Base-by-base conservation (phyloP, 1,140 invertebrate genomes). In the Cataglyphis hispanica region DNA sequence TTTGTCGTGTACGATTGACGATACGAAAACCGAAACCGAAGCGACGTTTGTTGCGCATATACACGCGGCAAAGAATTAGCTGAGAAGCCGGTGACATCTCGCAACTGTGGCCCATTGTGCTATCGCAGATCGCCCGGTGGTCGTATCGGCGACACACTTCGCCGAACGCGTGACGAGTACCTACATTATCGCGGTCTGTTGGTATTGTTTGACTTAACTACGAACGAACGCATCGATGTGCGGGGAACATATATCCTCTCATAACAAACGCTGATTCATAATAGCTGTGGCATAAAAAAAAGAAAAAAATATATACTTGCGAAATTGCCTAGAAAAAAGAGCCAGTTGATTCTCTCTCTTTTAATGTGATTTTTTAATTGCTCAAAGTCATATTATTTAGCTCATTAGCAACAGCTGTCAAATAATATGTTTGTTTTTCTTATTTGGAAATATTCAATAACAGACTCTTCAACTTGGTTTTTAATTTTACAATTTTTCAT, bases 151-250 rank as follows among this genome's bases (percentile, higher is more conserved):
- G 81, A 84, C 81, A 84, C 74, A 84, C 81, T 84, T 89, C 84
- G 77, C 37, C 67, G 60, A 84, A 67, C 88, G 76, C 75, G 84
- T 88, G 69, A 88, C 77, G 61, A 83, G 61, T 37, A 50, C 46
- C 46, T 50, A 69, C 88, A 85, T 89, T 89, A 89, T 89, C 88
- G 85, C 84, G 70, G 77, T 25, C 84, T 89, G 84, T 75, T 74
- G 66, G 58, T 77, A 84, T 87, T 89, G 88, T 89, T 89, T 89
- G 84, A 89, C 88, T 88, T 89, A 89, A 89, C 88, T 89, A 89
- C 46, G 46, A 87, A 80, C 87, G 84, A 75, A 64, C 87, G 87
- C 58, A 66, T 66, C 80, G 37, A 77, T 88, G 84, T 86, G 86
- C 75, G 77, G 87, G 72, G 84, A 53, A 76, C 87, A 89, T 87